phyloP scores from a whole-genome alignment of 2,797 vertebrate species.

The Gorsachius magnificus region DNA sequence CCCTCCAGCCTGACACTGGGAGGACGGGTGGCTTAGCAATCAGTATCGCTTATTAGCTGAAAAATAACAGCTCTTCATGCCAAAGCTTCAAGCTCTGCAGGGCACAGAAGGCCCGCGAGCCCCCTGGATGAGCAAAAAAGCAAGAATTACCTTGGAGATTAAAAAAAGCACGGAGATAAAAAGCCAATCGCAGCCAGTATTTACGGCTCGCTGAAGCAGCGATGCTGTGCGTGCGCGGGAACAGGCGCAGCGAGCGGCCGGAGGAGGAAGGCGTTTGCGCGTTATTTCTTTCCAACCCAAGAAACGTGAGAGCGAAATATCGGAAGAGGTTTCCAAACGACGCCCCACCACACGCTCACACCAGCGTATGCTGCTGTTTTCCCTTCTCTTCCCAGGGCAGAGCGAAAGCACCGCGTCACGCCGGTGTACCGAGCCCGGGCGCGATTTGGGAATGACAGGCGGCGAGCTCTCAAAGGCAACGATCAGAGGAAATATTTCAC shows the following conservation, averaged over 20 bases:
- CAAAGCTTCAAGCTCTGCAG: neutral
- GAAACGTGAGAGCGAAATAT: neutral
- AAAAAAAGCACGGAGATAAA: neutral
- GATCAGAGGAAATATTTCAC: slow-evolving; percentile 42
- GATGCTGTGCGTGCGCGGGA: neutral
- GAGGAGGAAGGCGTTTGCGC: neutral
- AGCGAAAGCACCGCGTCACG: neutral
- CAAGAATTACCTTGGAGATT: slow-evolving; percentile 23
- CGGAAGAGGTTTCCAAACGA: neutral
- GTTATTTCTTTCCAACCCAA: neutral
- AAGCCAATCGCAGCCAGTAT: neutral
- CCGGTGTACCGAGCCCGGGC: neutral
- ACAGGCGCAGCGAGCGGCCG: fast-evolving
- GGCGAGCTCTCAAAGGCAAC: neutral
- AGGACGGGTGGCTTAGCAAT: neutral
- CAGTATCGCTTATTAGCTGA: neutral
- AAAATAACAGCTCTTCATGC: neutral
- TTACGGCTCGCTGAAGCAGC: neutral
- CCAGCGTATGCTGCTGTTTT: fast-evolving
- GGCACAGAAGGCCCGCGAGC: neutral
- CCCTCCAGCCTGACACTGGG: neutral
- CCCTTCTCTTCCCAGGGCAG: neutral
- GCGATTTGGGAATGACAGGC: neutral
- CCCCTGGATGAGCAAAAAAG: neutral
- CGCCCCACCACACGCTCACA: neutral